Conservation (phyloP, 2,797 vertebrate species). For the Mycteria americana region DNA sequence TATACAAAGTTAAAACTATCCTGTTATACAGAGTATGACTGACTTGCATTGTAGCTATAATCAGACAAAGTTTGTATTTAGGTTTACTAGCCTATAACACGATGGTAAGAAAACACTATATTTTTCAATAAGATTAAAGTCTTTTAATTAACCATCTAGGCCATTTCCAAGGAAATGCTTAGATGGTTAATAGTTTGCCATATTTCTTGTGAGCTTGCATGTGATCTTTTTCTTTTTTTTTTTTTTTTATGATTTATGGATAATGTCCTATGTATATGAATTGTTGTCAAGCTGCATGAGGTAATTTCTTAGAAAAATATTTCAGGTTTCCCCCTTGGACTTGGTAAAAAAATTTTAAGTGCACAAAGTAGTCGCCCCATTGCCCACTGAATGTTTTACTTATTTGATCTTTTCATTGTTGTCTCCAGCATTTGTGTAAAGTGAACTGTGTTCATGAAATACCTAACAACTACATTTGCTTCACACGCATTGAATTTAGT, state of each 20-base stretch:
- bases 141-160: neutral
- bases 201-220: neutral
- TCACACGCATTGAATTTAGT: neutral
- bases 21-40: neutral
- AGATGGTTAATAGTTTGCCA: neutral
- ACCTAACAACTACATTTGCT: neutral
- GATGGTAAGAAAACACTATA: neutral
- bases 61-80: neutral
- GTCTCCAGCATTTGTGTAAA: neutral
- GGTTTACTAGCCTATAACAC: neutral
- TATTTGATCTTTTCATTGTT: neutral
- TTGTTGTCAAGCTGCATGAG: neutral
- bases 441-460: neutral
- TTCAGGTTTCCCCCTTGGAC: neutral
- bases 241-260: neutral
- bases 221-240: neutral
- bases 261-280: neutral
- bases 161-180: neutral
- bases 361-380: rapidly evolving
- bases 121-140: neutral
- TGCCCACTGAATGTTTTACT: neutral
- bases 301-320: neutral
- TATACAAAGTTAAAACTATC: neutral
- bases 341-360: neutral
- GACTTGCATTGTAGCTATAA: neutral